Percentiles rank a stretch among this genome's conserved stretches.
These are phyloP conservation scores for Haemorhous mexicanus DNA, from an alignment of 2,113 vertebrate genomes.

Conservation along the genomic window DNA sequence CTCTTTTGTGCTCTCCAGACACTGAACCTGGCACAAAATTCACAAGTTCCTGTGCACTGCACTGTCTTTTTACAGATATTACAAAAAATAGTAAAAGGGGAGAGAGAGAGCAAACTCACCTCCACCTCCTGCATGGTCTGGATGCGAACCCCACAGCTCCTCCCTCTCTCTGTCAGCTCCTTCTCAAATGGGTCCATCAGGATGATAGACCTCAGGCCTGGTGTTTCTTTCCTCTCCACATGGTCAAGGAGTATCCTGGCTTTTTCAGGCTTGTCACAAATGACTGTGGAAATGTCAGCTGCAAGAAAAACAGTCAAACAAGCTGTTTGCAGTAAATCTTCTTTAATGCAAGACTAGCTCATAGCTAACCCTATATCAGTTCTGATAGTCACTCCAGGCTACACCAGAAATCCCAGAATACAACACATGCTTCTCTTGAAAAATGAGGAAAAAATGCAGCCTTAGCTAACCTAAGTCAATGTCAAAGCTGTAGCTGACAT, in stretches of 20 bases:
- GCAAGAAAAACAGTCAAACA: neutral
- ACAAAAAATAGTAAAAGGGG: neutral
- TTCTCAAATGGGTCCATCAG: conserved; percentile 89
- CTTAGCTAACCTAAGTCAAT: neutral
- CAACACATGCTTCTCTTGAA: neutral
- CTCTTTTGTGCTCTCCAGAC: neutral
- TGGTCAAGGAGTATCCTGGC: conserved; percentile 86
- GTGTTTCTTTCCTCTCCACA: conserved; percentile 84
- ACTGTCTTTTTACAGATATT: neutral
- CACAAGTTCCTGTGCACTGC: neutral
- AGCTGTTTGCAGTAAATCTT: neutral
- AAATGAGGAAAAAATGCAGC: neutral
- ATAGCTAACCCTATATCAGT: neutral
- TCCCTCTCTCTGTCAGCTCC: conserved; percentile 76
- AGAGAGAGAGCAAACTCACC: conserved; percentile 62
- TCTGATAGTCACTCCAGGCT: neutral
- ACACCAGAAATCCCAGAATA: neutral
- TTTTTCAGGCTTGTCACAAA: conserved; percentile 92
- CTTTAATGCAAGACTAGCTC: neutral
- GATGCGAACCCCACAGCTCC: conserved; percentile 80
- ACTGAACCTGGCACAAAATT: accelerated
- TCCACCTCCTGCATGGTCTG: conserved; percentile 88
- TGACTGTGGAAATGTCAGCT: conserved; percentile 94
- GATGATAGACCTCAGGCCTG: conserved; percentile 83
- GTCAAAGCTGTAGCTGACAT: neutral